phyloP scores from a whole-genome alignment of 2,113 vertebrate species.

The Pachycephala philippinensis region DNA sequence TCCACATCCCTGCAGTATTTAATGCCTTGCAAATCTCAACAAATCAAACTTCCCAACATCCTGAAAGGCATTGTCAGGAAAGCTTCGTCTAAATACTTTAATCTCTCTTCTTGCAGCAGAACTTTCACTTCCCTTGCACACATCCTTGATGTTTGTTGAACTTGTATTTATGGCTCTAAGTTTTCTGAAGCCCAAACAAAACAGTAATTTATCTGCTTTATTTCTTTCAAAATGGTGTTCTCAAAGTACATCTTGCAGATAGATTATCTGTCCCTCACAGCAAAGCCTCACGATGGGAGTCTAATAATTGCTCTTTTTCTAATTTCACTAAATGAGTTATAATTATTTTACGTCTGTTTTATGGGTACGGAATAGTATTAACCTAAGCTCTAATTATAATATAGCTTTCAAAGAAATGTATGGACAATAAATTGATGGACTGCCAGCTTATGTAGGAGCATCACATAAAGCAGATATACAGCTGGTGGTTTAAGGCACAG shows the following conservation, averaged over 20 bases:
- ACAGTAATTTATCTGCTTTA: conserved; percentile 78
- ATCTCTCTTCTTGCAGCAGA: conserved; percentile 8
- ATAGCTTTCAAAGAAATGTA: conserved; percentile 79
- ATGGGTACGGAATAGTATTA: conserved; percentile 80
- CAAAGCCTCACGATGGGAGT: conserved; percentile 82
- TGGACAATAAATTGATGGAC: conserved; percentile 81
- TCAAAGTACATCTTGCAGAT: conserved; percentile 78
- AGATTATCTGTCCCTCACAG: conserved; percentile 83
- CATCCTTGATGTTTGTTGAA: conserved; percentile 50
- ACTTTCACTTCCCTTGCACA: conserved; percentile 44
- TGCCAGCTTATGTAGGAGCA: conserved; percentile 71
- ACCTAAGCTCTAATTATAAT: conserved; percentile 85
- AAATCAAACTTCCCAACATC: background rate
- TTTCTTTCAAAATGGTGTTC: conserved; percentile 80
- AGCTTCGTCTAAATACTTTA: conserved; percentile 30
- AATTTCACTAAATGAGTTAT: conserved; percentile 87
- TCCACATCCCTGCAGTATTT: background rate
- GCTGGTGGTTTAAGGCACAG: conserved; percentile 71
- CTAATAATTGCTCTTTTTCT: conserved; percentile 85
- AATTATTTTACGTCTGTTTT: conserved; percentile 88
- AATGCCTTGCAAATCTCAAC: background rate
- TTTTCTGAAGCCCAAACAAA: conserved; percentile 69
- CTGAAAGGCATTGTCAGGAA: conserved; percentile 25
- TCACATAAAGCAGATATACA: conserved; percentile 79
- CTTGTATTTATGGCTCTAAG: conserved; percentile 52